Evolutionary conservation across 1,140 invertebrate genomes (phyloP), one percentile per base, ranked within the genome.

Genomic region (Drosophila lini): DNA sequence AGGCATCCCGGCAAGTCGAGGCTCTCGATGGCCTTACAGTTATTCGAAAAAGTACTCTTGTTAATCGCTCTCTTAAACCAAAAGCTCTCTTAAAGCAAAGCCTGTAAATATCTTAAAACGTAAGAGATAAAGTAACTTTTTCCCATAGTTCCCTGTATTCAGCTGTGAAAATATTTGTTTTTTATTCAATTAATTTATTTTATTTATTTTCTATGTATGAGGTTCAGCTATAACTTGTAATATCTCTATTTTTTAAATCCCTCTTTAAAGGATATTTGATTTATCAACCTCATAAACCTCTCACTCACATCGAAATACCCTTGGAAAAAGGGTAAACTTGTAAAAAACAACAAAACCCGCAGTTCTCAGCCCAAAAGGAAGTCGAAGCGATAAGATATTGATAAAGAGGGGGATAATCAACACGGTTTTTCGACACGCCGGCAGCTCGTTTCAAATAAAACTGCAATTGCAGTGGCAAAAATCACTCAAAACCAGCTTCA

Each of bases 401-500:
- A 62, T 63, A 62, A 31, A 28, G 62, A 36, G 31, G 45, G 44
- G 42, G 65, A 69, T 69, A 67, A 69, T 69, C 65, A 69, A 69
- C 61, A 40, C 65, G 62, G 62, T 40, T 68, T 38, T 38, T 34
- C 50, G 47, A 77, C 64, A 42, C 64, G 63, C 50, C 74, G 63
- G 31, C 53, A 68, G 74, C 73, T 68, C 63, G 74, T 60, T 65
- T 58, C 42, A 40, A 59, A 61, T 52, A 41, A 53, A 75, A 52
- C 73, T 58, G 53, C 60, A 59, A 55, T 56, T 62, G 70, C 58
- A 74, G 64, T 56, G 38, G 47, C 40, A 5, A 63, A 57, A 42
- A 42, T 25, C 38, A 62, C 15, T 5, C n/a, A 42, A 16, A 13
- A 34, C 41, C 52, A 48, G 65, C 28, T 59, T 5, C 10, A 38